Base-by-base conservation (phyloP, 2,888 invertebrate species). In the Ptycholaimellus sp. region DNA sequence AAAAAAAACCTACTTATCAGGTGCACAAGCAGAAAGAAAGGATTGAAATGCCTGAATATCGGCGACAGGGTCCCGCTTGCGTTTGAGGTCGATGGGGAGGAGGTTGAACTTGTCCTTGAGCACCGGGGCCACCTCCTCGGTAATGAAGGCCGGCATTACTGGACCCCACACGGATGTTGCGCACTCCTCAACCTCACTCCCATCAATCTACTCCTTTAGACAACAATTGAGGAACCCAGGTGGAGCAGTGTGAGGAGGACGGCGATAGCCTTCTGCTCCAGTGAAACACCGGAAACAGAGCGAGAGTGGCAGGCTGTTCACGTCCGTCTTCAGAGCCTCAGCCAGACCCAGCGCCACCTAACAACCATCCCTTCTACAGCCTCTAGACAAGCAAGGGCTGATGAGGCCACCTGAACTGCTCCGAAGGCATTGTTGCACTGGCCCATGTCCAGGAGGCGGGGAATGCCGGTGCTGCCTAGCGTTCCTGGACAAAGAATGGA, bases 91-190 rank as follows among this genome's bases (percentile, higher is more conserved):
- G 28, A 28, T 28, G 9, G 19, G 41, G 11, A 40, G 35, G 7
- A 51, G 40, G 13, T 48, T 46, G 41, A 42, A 51, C 19, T 42
- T 40, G 9, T 50, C 44, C 11, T 46, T 40, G 2, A 51, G 39
- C 9, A 46, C 43, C 18, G 43, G 20, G 23, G 43, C 22, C 3
- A 51, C 49, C 13, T 35, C 45, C 1, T 49, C 47, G 2, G 51
- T 49, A 7, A 51, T 39, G 38, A 51, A 51, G 4, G 50, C 50
- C 3, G 51, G 51, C 42, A 51, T 43, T 1, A 49, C 43, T 3
- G 51, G 51, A n/a, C n/a, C n/a, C n/a, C n/a, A n/a, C n/a, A n/a
- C n/a, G n/a, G n/a, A n/a, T n/a, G n/a, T n/a, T 11, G 49, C 50
- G 14, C 49, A 40, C 16, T 46, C 44, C 31, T 49, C 49, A 35